Evolutionary conservation across 2,797 vertebrate genomes (phyloP).

Genomic region (Tinamus major): DNA sequence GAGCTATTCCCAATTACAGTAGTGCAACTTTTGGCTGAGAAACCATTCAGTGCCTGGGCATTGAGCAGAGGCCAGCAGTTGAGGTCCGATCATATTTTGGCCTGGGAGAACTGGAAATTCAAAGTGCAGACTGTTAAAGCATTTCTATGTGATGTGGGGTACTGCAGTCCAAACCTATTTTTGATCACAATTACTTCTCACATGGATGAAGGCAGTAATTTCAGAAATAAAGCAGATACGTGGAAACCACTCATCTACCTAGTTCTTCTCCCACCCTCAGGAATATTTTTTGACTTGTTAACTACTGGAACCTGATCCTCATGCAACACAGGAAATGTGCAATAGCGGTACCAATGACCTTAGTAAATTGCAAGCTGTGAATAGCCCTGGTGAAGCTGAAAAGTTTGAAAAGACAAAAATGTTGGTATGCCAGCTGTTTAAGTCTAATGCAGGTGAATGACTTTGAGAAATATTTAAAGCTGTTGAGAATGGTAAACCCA

Average conservation of each 20-base stretch:
- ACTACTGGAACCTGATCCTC: conserved; percentile 35
- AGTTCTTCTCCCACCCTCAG: neutral
- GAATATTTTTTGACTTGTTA: conserved; percentile 56
- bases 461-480: conserved; percentile 12
- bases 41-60: neutral
- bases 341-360: neutral
- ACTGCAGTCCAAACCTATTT: neutral
- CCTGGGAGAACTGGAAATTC: neutral
- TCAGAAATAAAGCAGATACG: neutral
- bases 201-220: neutral
- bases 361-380: conserved; percentile 46
- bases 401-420: conserved; percentile 5
- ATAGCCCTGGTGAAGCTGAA: conserved; percentile 16
- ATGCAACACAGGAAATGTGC: conserved; percentile 59
- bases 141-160: neutral
- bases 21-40: conserved; percentile 4
- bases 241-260: neutral
- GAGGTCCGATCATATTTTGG: neutral
- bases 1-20: conserved; percentile 18
- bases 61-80: neutral
- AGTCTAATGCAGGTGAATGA: conserved; percentile 40
- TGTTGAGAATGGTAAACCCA: neutral
- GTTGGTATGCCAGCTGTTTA: conserved; percentile 29
- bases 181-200: conserved; percentile 22
- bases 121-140: neutral